phyloP scores from a whole-genome alignment of 2,888 invertebrate species.

The Leucoptera coffeella region DNA sequence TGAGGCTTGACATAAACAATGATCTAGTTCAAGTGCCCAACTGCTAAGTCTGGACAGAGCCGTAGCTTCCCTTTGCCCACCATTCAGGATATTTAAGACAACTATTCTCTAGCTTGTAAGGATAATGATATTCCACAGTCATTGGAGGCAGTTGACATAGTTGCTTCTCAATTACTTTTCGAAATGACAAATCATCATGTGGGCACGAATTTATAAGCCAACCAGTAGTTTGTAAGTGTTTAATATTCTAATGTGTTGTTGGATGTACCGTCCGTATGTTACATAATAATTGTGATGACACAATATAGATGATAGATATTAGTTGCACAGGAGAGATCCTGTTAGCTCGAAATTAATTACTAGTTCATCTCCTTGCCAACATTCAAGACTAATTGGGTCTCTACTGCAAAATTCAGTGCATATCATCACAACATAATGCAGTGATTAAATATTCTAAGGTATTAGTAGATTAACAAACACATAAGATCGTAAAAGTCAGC shows the following conservation, averaged over 20 bases:
- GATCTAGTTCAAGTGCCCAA: too few species aligned
- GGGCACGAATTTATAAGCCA: constrained; percentile 49
- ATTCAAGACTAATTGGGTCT: constrained; percentile 35
- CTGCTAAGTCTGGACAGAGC: too few species aligned
- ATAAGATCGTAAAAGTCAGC: constrained; percentile 45
- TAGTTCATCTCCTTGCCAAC: too few species aligned
- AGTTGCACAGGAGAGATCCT: too few species aligned
- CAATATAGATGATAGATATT: constrained; percentile 31
- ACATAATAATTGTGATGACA: constrained; percentile 43
- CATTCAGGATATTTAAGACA: too few species aligned
- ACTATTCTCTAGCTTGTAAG: too few species aligned
- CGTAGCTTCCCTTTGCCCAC: too few species aligned
- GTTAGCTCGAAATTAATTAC: too few species aligned
- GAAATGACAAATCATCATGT: constrained; percentile 40
- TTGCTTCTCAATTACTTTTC: too few species aligned
- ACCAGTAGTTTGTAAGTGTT: constrained; percentile 46
- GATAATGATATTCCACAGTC: constrained; percentile 45
- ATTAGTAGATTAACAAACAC: constrained; percentile 50
- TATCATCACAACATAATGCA: constrained; percentile 52
- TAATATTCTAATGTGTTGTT: constrained; percentile 35
- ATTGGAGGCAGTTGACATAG: constrained; percentile 32
- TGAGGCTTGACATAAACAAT: too few species aligned
- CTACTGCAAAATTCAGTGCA: constrained; percentile 53
- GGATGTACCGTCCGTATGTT: constrained; percentile 49
- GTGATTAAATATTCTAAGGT: constrained; percentile 51